Evolutionary conservation across 2,888 invertebrate genomes (phyloP).

Genomic region (Trissolcus brochymenae): DNA sequence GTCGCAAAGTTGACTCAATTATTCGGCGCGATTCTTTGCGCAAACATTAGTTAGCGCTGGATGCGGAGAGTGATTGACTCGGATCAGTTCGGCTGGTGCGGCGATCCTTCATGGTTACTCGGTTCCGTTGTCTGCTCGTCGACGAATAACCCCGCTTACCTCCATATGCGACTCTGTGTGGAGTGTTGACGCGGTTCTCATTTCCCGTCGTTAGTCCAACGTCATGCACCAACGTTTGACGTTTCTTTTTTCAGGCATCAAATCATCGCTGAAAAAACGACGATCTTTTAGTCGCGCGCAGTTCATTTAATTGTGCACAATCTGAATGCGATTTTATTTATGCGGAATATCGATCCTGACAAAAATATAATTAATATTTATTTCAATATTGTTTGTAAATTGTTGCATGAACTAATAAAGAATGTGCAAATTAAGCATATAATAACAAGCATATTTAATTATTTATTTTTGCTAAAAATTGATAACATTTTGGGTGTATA

Average conservation of each 20-base stretch:
- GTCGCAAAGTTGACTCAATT: conserved; percentile 68
- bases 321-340: conserved; percentile 27
- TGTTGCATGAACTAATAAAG: too few species aligned
- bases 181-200: conserved; percentile 73
- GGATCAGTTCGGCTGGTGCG: conserved; percentile 68
- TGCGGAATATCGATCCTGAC: too few species aligned
- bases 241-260: conserved; percentile 45
- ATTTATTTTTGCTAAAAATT: too few species aligned
- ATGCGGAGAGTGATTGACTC: conserved; percentile 66
- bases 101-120: conserved; percentile 74
- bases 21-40: conserved; percentile 73
- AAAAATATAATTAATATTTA: too few species aligned
- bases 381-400: too few species aligned
- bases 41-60: conserved; percentile 75
- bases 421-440: too few species aligned
- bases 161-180: conserved; percentile 49
- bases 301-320: conserved; percentile 47
- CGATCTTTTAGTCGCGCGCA: conserved; percentile 24
- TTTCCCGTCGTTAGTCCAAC: conserved; percentile 61
- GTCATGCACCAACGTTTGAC: conserved; percentile 41
- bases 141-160: conserved; percentile 61
- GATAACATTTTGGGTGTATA: too few species aligned
- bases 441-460: too few species aligned
- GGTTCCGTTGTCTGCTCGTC: conserved; percentile 75
- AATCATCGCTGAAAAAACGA: conserved; percentile 47